phyloP scores from a whole-genome alignment of 2,888 invertebrate species.

The Acleris sparsana region DNA sequence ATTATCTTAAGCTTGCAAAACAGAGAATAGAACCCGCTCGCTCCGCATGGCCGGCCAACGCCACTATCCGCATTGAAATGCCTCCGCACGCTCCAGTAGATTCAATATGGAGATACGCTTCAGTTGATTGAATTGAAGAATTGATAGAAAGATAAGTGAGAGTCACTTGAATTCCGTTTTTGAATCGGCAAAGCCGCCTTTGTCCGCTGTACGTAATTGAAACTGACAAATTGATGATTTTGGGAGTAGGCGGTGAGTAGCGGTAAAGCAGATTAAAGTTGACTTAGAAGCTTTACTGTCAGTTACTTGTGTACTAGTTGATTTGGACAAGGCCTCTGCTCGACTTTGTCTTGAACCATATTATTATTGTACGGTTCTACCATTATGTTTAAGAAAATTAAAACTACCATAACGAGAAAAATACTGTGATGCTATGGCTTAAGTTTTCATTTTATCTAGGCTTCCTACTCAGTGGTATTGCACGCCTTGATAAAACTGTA shows the following conservation, averaged over 20 bases:
- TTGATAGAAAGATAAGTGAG: conserved; percentile 31
- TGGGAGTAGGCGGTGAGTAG: neutral
- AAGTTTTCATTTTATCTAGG: too few species aligned
- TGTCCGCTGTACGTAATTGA: conserved; percentile 16
- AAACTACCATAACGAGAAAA: too few species aligned
- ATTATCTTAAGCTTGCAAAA: conserved; percentile 5
- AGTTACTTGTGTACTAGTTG: too few species aligned
- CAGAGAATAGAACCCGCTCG: conserved; percentile 23
- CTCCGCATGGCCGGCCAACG: conserved; percentile 25
- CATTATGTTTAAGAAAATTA: too few species aligned
- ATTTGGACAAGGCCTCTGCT: too few species aligned
- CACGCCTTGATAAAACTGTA: too few species aligned
- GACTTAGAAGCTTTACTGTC: too few species aligned
- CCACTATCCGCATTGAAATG: conserved; percentile 31
- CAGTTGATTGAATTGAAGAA: conserved; percentile 32
- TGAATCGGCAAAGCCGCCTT: conserved; percentile 19
- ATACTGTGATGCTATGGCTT: too few species aligned
- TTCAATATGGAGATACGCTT: conserved; percentile 36
- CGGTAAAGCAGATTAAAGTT: neutral
- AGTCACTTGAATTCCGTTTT: conserved; percentile 24
- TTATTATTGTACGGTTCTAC: too few species aligned
- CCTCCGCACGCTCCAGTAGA: conserved; percentile 29
- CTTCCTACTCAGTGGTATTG: too few species aligned
- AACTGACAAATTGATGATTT: conserved; percentile 31
- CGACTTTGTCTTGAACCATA: too few species aligned